phyloP scores from a whole-genome alignment of 1,140 invertebrate species.

The Drosophila lini region DNA sequence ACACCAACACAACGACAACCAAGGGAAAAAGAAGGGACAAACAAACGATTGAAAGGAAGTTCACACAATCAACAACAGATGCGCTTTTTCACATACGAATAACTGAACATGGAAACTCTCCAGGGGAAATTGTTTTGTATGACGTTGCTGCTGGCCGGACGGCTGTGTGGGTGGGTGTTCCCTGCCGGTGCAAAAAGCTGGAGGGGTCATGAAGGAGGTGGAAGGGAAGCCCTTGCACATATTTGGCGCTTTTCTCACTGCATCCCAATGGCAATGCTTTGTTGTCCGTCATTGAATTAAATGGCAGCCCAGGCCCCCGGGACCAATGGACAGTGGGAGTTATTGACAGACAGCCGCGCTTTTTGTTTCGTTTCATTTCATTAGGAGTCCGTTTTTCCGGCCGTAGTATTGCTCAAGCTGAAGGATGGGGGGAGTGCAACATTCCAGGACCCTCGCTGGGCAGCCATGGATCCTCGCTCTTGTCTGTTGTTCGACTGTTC shows the following conservation, averaged over 20 bases:
- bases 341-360: conserved; percentile 26
- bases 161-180: background rate
- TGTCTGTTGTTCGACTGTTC: conserved; percentile 35
- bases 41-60: conserved; percentile 81
- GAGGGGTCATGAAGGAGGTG: background rate
- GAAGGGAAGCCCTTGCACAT: conserved; percentile 38
- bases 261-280: conserved; percentile 70
- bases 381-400: conserved; percentile 7
- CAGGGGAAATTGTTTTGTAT: conserved; percentile 80
- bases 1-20: conserved; percentile 6
- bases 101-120: conserved; percentile 80
- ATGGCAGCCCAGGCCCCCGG: conserved; percentile 54
- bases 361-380: conserved; percentile 30
- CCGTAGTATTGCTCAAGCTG: background rate
- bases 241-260: conserved; percentile 46
- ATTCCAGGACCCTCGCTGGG: conserved; percentile 8
- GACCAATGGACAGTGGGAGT: background rate
- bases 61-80: conserved; percentile 81
- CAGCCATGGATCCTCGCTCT: conserved; percentile 19
- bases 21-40: conserved; percentile 48
- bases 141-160: conserved; percentile 26
- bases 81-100: conserved; percentile 81
- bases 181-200: background rate
- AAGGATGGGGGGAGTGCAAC: background rate
- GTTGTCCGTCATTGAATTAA: conserved; percentile 80